phyloP scores from a whole-genome alignment of 1,140 invertebrate genomes.

The Steinernema feltiae region DNA sequence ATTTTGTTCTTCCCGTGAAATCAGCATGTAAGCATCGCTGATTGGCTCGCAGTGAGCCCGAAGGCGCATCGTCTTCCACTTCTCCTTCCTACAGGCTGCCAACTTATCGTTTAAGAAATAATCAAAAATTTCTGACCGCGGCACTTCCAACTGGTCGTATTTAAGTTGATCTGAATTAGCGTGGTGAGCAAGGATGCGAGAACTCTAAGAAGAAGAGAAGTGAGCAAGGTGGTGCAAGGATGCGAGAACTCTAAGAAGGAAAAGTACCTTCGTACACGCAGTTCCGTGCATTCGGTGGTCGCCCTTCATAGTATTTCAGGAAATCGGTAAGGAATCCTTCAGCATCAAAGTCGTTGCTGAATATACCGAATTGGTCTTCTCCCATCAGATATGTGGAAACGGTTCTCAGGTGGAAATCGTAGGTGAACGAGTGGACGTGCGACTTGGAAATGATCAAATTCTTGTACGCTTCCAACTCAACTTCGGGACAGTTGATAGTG shows the following conservation, averaged over 20 bases:
- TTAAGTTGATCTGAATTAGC: constrained; percentile 32
- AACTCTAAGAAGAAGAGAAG: too few relatives aligned
- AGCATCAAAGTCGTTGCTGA: constrained; percentile 64
- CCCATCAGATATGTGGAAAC: constrained; percentile 70
- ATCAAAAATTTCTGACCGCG: constrained; percentile 39
- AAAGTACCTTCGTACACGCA: constrained; percentile 67
- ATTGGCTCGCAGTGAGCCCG: constrained; percentile 20
- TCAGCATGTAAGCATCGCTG: constrained; percentile 46
- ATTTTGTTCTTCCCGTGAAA: constrained; percentile 44
- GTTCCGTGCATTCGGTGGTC: constrained; percentile 75
- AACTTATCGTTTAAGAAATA: constrained; percentile 45
- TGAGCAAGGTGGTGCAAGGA: too few relatives aligned
- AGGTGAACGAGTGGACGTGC: constrained; percentile 79
- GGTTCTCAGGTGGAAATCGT: constrained; percentile 75
- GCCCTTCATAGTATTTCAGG: constrained; percentile 74
- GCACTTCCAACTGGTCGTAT: constrained; percentile 37
- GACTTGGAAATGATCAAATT: constrained; percentile 43
- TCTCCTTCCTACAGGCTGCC: constrained; percentile 28
- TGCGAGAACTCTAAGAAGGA: constrained; percentile 19
- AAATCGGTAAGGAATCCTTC: constrained; percentile 71
- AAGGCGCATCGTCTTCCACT: constrained; percentile 45
- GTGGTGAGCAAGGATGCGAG: constrained; percentile 14
- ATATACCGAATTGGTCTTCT: constrained; percentile 63
- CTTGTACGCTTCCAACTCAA: constrained; percentile 31
- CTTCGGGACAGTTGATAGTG: constrained; percentile 12